These are phyloP conservation scores for Paragorgia papillata DNA, from an alignment of 92 coral and sea anemone genomes.

Conservation along the genomic window DNA sequence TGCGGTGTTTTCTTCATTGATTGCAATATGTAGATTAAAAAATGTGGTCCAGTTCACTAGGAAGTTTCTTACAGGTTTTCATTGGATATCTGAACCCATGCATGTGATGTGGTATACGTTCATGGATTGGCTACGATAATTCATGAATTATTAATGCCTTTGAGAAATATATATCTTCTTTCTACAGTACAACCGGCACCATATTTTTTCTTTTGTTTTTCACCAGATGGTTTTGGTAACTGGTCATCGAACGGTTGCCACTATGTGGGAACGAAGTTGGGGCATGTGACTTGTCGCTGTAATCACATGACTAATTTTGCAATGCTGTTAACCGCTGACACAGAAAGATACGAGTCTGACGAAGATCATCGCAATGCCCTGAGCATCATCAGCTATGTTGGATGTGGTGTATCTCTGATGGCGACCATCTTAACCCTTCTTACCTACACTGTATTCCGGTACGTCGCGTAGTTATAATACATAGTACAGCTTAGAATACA, in stretches of 20 bases:
- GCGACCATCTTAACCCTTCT: slow-evolving; percentile 73
- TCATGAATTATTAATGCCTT: no score
- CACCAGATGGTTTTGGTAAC: slow-evolving; percentile 56
- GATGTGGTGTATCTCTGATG: slow-evolving; percentile 83
- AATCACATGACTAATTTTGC: slow-evolving; percentile 66
- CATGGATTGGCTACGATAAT: no score
- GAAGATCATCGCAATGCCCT: slow-evolving; percentile 51
- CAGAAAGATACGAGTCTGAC: slow-evolving; percentile 32
- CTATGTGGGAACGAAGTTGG: slow-evolving; percentile 29
- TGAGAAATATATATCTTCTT: neutral
- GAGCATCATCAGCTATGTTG: slow-evolving; percentile 76
- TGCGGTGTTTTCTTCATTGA: no score
- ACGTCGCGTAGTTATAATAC: neutral
- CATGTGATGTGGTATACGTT: neutral
- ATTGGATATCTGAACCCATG: no score
- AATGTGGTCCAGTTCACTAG: no score
- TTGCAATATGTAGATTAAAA: no score
- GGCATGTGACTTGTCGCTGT: slow-evolving; percentile 50
- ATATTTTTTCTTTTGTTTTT: neutral
- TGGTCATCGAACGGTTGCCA: slow-evolving; percentile 58
- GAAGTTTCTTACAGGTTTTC: no score
- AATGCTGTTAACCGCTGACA: slow-evolving; percentile 51
- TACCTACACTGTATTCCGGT: slow-evolving; percentile 89
- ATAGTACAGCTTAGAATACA: no score
- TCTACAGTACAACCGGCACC: no score